Base-by-base conservation (phyloP, 2,888 invertebrate species). In the Drosophila anceps region DNA sequence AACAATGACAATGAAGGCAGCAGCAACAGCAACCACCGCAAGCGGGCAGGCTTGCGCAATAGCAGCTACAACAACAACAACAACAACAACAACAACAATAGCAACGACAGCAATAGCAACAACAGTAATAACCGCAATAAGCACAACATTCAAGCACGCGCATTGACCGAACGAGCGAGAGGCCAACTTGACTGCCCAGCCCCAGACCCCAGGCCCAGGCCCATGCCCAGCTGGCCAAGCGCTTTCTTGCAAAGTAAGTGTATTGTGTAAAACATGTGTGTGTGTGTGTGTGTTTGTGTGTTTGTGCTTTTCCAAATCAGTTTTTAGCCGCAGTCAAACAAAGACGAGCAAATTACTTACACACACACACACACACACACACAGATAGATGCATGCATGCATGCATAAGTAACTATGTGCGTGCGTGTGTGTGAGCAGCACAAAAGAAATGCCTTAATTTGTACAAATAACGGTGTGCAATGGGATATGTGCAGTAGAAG, bases 61-160 rank as follows among this genome's bases (percentile, higher is more conserved):
- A 61, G 57, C 61, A 55, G 46, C 9, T n/a, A 55, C 59, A 73
- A 62, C 58, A 63, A 35, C 58, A 69, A 51, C 51, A 67, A 54
- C 58, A 76, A 65, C 58, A 63, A 35, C 58, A 69, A 51, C 51
- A n/a, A n/a, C n/a, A n/a, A n/a, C n/a, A 67, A 58, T 54, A 76
- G 62, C 24, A 62, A 18, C 35, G 61, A 41, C 48, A 37, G 43
- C n/a, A 67, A 58, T 54, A 76, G 62, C 24, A 62, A 18, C 35
- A 64, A 41, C 48, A 37, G 43, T 50, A 61, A 68, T 54, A 69
- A 73, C 48, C 46, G 39, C 50, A 72, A 48, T 60, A 67, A 53
- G 64, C 62, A 61, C 71, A 73, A 64, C 88, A 84, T 79, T 82
- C 83, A 73, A 87, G 79, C 84, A 86, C 87, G 83, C 88, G 81